Conservation (phyloP, 1,140 invertebrate genomes). For the Nebria ingens region DNA sequence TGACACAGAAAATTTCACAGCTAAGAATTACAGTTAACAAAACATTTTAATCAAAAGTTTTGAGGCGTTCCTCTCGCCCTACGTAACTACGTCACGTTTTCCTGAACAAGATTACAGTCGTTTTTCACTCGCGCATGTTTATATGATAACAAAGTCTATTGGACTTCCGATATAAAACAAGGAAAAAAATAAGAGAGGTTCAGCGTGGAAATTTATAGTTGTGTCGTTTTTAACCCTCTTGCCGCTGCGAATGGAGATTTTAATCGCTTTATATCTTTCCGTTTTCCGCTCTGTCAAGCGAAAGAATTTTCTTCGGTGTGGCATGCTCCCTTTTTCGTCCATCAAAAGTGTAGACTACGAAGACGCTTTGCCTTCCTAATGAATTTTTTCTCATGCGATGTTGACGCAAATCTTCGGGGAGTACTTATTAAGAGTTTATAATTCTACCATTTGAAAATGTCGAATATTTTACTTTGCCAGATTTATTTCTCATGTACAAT, state of each 20-base stretch:
- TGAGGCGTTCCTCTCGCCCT: background rate
- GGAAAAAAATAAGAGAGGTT: background rate
- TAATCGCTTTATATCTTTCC: slow-evolving; percentile 9
- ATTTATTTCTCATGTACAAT: too few species aligned
- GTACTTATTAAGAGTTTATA: background rate
- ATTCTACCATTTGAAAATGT: too few species aligned
- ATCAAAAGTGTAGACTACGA: background rate
- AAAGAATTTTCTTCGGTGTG: background rate
- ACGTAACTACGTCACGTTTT: background rate
- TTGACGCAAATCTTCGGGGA: slow-evolving; percentile 1
- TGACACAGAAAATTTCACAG: slow-evolving; percentile 6
- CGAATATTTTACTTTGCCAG: too few species aligned
- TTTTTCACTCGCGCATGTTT: slow-evolving; percentile 4
- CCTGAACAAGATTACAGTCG: background rate
- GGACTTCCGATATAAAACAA: slow-evolving; percentile 3
- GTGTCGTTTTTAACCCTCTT: slow-evolving; percentile 9
- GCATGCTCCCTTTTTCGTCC: slow-evolving; percentile 1
- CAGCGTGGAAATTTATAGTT: background rate
- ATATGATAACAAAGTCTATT: slow-evolving; percentile 9
- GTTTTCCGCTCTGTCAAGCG: slow-evolving; percentile 7
- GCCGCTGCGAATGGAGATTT: slow-evolving; percentile 9
- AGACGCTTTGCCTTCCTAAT: slow-evolving; percentile 6
- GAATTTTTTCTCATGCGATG: background rate
- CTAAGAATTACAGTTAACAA: slow-evolving; percentile 9
- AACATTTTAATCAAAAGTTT: slow-evolving; percentile 9